Base-by-base conservation (phyloP, 2,888 invertebrate genomes). In the Amitus sp. region DNA sequence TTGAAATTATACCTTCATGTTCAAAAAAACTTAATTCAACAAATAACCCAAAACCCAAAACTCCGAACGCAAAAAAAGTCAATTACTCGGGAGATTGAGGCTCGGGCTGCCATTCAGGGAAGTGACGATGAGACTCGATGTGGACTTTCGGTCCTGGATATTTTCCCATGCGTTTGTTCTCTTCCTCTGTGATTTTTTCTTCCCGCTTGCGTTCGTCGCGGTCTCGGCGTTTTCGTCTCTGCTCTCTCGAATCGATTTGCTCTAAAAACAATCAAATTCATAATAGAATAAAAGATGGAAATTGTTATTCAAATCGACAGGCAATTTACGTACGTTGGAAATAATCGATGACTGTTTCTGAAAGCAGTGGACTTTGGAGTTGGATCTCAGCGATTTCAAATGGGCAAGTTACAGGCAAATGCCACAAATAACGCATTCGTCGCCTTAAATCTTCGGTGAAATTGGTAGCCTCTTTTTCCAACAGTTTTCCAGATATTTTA, bases 331-430 rank as follows among this genome's bases (percentile, higher is more conserved):
- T 79, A 93, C 94, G 90, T 82, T 86, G 85, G 77, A 94, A 96
- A 50, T 83, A 80, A 47, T 86, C 83, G 19, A 94, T 76, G 37
- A 94, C 90, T 47, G 88, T 87, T 49, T 85, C 80, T 2, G 89
- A 88, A 1, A 97, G 86, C 58, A 88, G 78, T 0, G 94, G 93
- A 20, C 90, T 87, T 62, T 86, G 86, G 47, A 98, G 83, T 57
- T 92, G 88, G 56, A 98, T 86, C 82, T 98, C 98, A 30, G 93
- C 94, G 30, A 97, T 87, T 74, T 95, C 92, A 83, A 96, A 95
- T 58, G 93, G 92, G 74, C 95, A 94, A 59, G 94, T 92, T 5
- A 96, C 85, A 0, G 98, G 97, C 71, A 98, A 85, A 82, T 98
- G 98, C 50, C 91, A 87, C 45, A 95, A 82, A 74, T 92, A 94